phyloP scores from a whole-genome alignment of 23 tunicate species.

The Botrylloides violaceus region DNA sequence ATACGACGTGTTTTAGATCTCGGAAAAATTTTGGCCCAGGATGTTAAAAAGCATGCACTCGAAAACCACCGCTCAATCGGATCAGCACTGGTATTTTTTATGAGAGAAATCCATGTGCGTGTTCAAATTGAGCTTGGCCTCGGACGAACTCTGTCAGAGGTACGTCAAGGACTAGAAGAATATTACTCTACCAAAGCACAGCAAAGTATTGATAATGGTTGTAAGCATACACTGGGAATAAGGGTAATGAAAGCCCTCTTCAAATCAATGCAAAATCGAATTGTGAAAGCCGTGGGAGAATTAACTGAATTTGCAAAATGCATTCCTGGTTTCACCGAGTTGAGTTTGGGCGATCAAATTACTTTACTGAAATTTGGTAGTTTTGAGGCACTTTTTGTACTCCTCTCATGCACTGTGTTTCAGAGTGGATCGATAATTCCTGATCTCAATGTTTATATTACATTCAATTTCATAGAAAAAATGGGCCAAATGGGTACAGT shows the following conservation, averaged over 20 bases:
- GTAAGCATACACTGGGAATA: too few species aligned
- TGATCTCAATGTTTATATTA: constrained; percentile 31
- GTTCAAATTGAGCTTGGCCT: not conserved
- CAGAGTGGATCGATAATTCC: constrained; percentile 56
- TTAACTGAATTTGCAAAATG: constrained; percentile 61
- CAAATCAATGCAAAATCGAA: constrained; percentile 31
- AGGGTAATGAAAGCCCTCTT: constrained; percentile 26
- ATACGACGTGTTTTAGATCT: not conserved
- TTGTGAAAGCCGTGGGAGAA: constrained; percentile 55
- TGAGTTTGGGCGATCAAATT: constrained; percentile 62
- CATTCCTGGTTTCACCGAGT: constrained; percentile 48
- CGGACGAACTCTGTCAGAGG: too few species aligned
- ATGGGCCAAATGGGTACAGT: constrained; percentile 32
- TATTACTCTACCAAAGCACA: too few species aligned
- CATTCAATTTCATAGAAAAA: too few species aligned
- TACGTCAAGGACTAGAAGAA: too few species aligned
- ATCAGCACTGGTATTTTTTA: not conserved
- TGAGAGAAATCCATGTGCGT: not conserved
- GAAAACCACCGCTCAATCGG: not conserved
- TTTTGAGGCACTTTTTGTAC: constrained; percentile 76
- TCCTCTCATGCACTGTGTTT: constrained; percentile 31
- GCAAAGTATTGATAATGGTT: too few species aligned
- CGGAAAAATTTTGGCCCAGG: not conserved
- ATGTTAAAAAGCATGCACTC: not conserved
- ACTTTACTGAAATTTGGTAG: constrained; percentile 73